A percentile compares a stretch with the other conserved stretches of the same genome.
These are phyloP conservation scores for Halcyon leucocephala DNA, from an alignment of 2,797 vertebrate species.

Conservation along the genomic window DNA sequence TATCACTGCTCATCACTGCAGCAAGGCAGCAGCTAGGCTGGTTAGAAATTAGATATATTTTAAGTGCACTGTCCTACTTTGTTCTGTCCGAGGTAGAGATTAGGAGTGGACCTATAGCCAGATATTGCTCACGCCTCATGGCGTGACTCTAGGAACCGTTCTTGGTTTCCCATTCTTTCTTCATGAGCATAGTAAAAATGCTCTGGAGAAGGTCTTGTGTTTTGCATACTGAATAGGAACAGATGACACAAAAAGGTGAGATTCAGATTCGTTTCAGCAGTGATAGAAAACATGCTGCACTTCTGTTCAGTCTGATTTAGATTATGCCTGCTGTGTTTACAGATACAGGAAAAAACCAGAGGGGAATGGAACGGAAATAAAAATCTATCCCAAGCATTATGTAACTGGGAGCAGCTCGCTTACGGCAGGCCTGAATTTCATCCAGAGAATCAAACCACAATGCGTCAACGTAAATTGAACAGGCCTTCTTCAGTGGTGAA, in stretches of 20 bases:
- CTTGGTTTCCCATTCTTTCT: neutral
- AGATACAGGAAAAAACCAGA: neutral
- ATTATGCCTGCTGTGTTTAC: neutral
- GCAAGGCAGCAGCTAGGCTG: neutral
- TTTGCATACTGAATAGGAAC: neutral
- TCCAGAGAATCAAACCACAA: neutral
- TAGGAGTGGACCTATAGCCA: neutral
- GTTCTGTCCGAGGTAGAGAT: neutral
- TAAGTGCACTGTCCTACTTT: neutral
- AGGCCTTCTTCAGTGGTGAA: neutral
- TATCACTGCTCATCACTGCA: neutral
- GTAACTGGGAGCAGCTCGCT: neutral
- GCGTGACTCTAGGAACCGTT: neutral
- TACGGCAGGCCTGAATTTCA: neutral
- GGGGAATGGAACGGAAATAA: neutral
- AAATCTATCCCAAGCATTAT: neutral
- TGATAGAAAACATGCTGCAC: neutral
- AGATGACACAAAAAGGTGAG: neutral
- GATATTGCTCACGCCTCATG: accelerated
- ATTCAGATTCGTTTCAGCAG: neutral
- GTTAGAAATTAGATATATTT: neutral
- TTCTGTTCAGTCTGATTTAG: neutral
- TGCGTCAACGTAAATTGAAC: neutral
- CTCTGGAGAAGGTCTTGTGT: neutral
- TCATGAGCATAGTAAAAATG: neutral